These are phyloP conservation scores for Odobenus rosmarus DNA, from an alignment of 2,113 vertebrate species.

Conservation along the genomic window DNA sequence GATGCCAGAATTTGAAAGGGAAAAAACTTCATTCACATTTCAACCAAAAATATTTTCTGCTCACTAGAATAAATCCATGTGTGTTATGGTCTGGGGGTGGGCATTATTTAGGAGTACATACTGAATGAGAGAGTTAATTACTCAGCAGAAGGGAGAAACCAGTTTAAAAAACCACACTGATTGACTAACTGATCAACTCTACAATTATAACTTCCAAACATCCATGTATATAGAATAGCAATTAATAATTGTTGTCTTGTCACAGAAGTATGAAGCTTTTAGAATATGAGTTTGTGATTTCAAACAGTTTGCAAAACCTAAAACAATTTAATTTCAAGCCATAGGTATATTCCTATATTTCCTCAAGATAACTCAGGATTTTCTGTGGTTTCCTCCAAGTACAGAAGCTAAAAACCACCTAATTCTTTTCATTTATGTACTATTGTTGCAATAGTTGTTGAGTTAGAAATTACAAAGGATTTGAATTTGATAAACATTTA, in stretches of 20 bases:
- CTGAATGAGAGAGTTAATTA: background rate
- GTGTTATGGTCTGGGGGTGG: background rate
- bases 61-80: background rate
- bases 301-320: background rate
- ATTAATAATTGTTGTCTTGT: background rate
- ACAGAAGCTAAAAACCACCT: background rate
- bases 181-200: background rate
- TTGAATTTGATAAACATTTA: background rate
- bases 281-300: conserved; percentile 20
- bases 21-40: background rate
- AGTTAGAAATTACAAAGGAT: conserved; percentile 1
- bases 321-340: background rate
- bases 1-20: background rate
- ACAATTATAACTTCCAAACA: background rate
- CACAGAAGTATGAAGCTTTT: background rate
- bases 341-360: background rate
- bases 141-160: background rate
- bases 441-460: background rate
- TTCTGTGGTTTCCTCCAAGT: background rate
- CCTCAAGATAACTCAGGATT: background rate
- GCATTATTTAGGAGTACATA: background rate
- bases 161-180: background rate
- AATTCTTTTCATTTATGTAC: background rate
- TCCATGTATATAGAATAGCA: background rate
- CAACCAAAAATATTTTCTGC: conserved; percentile 2